Base-by-base conservation (phyloP, 2,888 invertebrate species). In the Nesidiocoris tenuis region DNA sequence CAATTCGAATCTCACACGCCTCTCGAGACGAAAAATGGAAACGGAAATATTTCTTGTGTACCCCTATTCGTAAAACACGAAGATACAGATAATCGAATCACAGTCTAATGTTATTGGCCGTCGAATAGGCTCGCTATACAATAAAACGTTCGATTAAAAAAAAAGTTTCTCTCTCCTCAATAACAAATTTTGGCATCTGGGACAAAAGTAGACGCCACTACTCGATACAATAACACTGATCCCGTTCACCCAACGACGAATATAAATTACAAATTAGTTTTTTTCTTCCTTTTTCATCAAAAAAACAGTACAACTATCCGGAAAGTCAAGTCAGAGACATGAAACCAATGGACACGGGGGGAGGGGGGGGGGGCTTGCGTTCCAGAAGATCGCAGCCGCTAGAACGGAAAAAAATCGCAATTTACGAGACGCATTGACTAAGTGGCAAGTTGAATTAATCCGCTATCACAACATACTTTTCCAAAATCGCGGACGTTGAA, bases 101-200 rank as follows among this genome's bases (percentile, higher is more conserved):
- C 74, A 74, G 74, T 74, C 74, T 74, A 74, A 74, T 74, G 55
- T 74, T 74, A 74, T 65, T 66, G 74, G 74, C 74, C 74, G 57
- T 56, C 59, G 16, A 56, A 65, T 74, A 74, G 74, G 74, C 74
- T 63, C 72, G 56, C 72, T 72, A 72, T 54, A 61, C 39, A 59
- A 72, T 61, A 72, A 72, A 72, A 61, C 72, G 21, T 23, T 59
- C 70, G 57, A 57, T 24, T 68, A 68, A 70, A 57, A 70, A 59
- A 24, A 23, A 59, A 18, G 25, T 24, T 65, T 24, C 21, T 67
- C 55, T 55, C 22, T 67, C 59, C 57, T 70, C 25, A 9, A 67
- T 56, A 56, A 56, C 55, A 59, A 70, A 70, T 70, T 70, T 70
- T 70, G 70, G 70, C 70, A 70, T 70, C 70, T 24, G 59, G 59